These are phyloP conservation scores for Gila orcuttii DNA, from an alignment of 2,113 vertebrate genomes.

Conservation along the genomic window DNA sequence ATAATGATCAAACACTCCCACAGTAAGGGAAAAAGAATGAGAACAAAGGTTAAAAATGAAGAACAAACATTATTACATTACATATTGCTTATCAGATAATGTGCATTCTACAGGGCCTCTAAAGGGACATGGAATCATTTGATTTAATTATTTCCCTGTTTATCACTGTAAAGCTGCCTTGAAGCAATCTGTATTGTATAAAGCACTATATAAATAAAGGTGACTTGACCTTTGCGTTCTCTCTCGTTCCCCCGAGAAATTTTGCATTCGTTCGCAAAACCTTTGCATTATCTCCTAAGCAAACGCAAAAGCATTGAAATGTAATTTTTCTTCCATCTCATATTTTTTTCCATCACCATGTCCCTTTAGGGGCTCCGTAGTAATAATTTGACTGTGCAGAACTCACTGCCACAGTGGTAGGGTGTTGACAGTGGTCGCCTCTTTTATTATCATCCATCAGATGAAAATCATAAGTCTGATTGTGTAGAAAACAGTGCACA, in stretches of 20 bases:
- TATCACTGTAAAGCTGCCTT: background rate
- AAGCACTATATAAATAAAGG: no score
- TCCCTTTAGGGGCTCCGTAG: no score
- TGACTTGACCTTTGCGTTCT: background rate
- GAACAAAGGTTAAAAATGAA: slow-evolving; percentile 1
- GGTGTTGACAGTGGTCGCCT: background rate
- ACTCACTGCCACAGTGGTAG: background rate
- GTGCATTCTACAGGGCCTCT: background rate
- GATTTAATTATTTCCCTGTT: no score
- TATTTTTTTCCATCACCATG: no score
- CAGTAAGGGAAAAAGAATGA: background rate
- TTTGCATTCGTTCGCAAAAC: no score
- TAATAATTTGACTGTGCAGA: no score
- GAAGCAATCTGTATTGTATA: no score
- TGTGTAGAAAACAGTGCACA: background rate
- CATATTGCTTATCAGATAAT: background rate
- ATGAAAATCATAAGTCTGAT: background rate
- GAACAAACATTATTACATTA: background rate
- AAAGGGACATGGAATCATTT: no score
- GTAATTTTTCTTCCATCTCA: no score
- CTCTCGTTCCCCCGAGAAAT: no score
- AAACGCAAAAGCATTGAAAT: no score
- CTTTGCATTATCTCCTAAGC: background rate
- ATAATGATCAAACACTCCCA: slow-evolving; percentile 1
- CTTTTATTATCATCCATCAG: background rate